Evolutionary conservation across 2,797 vertebrate genomes (phyloP).

Genomic region (Melopsittacus undulatus): DNA sequence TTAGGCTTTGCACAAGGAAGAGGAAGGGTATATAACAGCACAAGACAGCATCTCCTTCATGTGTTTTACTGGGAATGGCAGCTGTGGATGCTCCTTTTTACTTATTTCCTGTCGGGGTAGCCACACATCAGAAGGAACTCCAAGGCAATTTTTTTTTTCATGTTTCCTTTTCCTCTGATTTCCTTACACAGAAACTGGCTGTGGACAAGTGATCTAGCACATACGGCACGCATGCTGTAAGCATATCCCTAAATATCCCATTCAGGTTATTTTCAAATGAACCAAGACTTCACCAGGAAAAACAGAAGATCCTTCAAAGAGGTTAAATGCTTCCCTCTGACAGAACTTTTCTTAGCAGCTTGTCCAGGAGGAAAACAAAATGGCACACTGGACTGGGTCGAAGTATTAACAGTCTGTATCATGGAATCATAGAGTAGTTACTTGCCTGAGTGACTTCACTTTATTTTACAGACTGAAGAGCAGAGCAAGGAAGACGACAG

Average conservation of each 20-base stretch:
- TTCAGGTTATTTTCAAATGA: neutral
- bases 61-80: neutral
- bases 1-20: neutral
- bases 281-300: neutral
- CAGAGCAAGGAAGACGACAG: neutral
- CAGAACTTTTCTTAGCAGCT: accelerated
- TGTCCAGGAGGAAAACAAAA: neutral
- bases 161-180: neutral
- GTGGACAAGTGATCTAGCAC: neutral
- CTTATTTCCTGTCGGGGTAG: neutral
- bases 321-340: neutral
- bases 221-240: neutral
- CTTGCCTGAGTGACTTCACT: neutral
- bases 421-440: neutral
- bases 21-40: neutral
- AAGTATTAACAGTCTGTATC: neutral
- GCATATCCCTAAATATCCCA: neutral
- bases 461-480: neutral
- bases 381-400: neutral
- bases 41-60: neutral
- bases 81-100: neutral
- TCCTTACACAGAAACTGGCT: neutral
- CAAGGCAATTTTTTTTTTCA: neutral
- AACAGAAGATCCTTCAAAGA: neutral
- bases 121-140: neutral